Evolutionary conservation across 2,113 vertebrate genomes (phyloP).

Genomic region (Coreoperca whiteheadi): DNA sequence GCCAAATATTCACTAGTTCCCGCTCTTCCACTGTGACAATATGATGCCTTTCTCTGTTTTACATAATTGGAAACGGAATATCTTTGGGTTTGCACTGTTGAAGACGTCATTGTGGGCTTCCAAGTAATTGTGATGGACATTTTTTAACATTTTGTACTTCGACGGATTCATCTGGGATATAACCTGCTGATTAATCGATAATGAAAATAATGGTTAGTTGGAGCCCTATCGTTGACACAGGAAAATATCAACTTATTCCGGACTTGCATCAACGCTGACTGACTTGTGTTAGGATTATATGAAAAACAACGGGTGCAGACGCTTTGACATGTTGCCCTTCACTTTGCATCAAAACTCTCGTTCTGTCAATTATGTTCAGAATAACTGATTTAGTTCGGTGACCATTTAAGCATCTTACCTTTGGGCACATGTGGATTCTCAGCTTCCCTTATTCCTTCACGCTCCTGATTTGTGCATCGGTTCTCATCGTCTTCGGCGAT

Average conservation of each 20-base stretch:
- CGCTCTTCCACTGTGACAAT: not conserved
- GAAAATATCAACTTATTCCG: not conserved
- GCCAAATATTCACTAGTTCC: not conserved
- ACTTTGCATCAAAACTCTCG: not conserved
- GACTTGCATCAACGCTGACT: not conserved
- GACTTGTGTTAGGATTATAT: not conserved
- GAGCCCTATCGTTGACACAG: not conserved
- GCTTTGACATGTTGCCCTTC: not conserved
- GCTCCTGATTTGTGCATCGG: not conserved
- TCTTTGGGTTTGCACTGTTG: not conserved
- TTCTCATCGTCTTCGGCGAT: not conserved
- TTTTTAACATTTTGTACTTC: no score
- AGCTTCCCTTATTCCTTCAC: not conserved
- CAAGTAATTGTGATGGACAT: no score
- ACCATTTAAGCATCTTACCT: constrained; percentile 35
- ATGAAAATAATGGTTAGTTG: no score
- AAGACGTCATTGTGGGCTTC: not conserved
- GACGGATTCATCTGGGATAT: no score
- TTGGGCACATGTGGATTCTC: not conserved
- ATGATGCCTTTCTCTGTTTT: not conserved
- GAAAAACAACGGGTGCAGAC: no score
- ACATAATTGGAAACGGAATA: not conserved
- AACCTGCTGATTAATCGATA: no score
- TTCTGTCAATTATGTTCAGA: not conserved
- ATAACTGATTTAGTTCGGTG: not conserved